These are phyloP conservation scores for Tadarida brasiliensis DNA, from an alignment of 2,797 vertebrate genomes.

Conservation along the genomic window DNA sequence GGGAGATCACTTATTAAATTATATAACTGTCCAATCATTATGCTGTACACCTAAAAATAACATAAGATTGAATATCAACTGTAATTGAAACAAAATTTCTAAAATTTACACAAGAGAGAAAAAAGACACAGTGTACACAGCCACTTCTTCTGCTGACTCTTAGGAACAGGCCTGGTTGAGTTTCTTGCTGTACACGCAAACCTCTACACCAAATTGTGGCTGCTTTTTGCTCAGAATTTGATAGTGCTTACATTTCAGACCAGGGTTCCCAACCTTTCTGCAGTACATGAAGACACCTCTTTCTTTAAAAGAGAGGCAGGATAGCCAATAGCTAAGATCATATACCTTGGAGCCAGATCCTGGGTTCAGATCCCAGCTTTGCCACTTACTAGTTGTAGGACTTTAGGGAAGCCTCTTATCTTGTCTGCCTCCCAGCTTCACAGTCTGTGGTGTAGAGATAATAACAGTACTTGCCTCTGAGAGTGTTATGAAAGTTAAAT, in stretches of 20 bases:
- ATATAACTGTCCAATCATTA: neutral
- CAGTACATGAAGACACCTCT: neutral
- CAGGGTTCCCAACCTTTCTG: neutral
- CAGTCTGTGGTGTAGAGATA: neutral
- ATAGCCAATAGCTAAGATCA: neutral
- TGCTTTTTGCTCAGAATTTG: neutral
- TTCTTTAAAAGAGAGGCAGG: neutral
- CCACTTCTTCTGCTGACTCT: neutral
- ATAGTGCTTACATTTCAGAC: neutral
- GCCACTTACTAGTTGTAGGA: neutral
- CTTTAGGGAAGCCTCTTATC: neutral
- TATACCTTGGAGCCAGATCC: neutral
- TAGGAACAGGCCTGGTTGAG: neutral
- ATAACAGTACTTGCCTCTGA: neutral
- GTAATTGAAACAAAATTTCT: neutral
- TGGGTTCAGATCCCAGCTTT: neutral
- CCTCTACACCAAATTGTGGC: neutral
- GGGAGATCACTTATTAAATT: neutral
- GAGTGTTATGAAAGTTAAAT: neutral
- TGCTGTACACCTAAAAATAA: neutral
- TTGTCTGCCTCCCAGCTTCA: neutral
- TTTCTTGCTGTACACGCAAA: neutral
- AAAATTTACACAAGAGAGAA: neutral
- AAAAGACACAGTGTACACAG: neutral
- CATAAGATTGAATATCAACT: neutral